Evolutionary conservation across 2,113 vertebrate species (phyloP).

Genomic region (Pampusana beccarii): DNA sequence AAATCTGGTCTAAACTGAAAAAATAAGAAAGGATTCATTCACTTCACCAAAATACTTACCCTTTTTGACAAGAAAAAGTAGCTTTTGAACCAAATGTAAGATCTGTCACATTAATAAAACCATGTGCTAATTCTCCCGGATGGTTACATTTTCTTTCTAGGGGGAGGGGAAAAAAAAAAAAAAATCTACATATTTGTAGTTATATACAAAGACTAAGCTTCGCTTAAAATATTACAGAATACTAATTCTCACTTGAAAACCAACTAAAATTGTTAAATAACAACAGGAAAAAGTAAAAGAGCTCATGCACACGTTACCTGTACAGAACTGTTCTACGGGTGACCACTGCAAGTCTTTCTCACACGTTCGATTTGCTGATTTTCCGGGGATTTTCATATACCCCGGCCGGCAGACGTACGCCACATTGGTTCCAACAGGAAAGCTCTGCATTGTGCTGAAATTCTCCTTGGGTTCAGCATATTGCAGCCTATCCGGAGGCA

Average conservation of each 20-base stretch:
- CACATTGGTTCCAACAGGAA: accelerated
- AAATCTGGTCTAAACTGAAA: neutral
- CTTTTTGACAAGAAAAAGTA: slow-evolving; percentile 46
- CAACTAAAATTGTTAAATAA: accelerated
- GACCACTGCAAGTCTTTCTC: neutral
- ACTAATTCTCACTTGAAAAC: neutral
- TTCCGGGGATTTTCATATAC: accelerated
- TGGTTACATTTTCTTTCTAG: neutral
- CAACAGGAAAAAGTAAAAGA: neutral
- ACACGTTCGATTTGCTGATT: accelerated
- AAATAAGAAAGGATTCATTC: neutral
- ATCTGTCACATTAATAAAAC: neutral
- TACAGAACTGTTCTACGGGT: neutral
- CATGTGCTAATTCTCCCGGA: neutral
- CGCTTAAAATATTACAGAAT: accelerated
- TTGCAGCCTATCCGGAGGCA: accelerated
- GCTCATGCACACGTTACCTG: neutral
- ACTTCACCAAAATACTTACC: slow-evolving; percentile 58
- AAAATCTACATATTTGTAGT: neutral
- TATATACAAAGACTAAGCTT: neutral
- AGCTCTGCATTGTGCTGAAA: accelerated
- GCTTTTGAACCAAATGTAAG: neutral
- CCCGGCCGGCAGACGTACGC: neutral
- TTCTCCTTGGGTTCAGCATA: accelerated
- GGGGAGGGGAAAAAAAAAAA: neutral